Percentiles rank a stretch among this genome's conserved stretches.
Evolutionary conservation across 2,113 vertebrate species (phyloP).

Genomic region (Sander lucioperca): DNA sequence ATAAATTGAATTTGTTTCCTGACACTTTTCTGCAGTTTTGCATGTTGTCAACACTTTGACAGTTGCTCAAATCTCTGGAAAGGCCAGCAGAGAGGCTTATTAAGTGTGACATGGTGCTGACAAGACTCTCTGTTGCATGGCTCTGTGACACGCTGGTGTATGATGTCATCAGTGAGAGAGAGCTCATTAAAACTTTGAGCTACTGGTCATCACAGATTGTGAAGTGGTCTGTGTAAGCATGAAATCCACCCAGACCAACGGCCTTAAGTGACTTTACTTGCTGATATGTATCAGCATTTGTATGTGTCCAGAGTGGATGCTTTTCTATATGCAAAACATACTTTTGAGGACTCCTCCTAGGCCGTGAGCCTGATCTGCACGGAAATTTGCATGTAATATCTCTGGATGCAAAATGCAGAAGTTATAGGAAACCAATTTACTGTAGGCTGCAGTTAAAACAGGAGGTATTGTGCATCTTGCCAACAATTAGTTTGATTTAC

Average conservation of each 20-base stretch:
- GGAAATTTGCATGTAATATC: no score
- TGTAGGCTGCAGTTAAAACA: no score
- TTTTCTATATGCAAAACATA: not conserved
- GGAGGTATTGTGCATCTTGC: no score
- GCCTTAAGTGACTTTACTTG: not conserved
- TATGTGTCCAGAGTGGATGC: not conserved
- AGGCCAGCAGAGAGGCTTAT: slow-evolving; percentile 54
- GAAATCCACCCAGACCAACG: not conserved
- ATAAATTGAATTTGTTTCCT: slow-evolving; percentile 69
- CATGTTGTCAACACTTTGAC: slow-evolving; percentile 56
- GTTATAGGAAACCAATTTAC: no score
- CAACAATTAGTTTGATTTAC: no score
- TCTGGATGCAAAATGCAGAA: no score
- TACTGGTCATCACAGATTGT: not conserved
- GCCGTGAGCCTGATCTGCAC: no score
- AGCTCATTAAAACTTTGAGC: slow-evolving; percentile 22
- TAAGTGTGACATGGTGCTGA: slow-evolving; percentile 46
- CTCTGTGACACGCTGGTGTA: not conserved
- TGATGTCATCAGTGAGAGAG: slow-evolving; percentile 16
- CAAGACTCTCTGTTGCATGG: slow-evolving; percentile 16
- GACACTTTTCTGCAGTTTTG: slow-evolving; percentile 62
- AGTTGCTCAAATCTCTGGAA: slow-evolving; percentile 53
- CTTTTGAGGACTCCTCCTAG: no score
- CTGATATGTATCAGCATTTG: not conserved
- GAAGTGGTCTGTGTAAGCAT: not conserved